Conservation (phyloP, 30 jellyfish, hydroid and myxozoan species). For the Hydra vulgaris region DNA sequence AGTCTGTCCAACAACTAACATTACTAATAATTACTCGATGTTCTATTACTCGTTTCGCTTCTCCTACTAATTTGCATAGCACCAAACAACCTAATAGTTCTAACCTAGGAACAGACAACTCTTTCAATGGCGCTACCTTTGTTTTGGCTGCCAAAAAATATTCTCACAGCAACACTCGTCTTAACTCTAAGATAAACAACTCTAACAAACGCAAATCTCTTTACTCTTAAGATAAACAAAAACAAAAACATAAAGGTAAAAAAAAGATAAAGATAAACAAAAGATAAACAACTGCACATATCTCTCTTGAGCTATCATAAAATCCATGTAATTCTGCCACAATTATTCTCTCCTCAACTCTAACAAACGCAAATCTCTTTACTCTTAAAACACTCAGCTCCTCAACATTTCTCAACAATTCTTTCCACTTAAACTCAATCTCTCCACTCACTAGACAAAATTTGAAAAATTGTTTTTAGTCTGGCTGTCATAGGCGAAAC, state of each 20-base stretch:
- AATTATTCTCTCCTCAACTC: not conserved
- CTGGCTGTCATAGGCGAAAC: too few relatives aligned
- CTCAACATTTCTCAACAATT: not conserved
- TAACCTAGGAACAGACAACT: slow-evolving; percentile 46
- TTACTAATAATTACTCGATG: too few relatives aligned
- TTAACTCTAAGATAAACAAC: too few relatives aligned
- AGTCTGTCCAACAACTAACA: slow-evolving; percentile 47
- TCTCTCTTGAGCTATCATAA: slow-evolving; percentile 47
- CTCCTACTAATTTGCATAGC: slow-evolving; percentile 34
- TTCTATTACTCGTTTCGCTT: too few relatives aligned
- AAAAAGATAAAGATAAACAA: too few relatives aligned
- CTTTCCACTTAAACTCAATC: not conserved
- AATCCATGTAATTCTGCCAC: slow-evolving; percentile 44
- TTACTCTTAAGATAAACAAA: too few relatives aligned
- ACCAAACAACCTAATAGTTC: slow-evolving; percentile 56
- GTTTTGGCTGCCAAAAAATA: slow-evolving; percentile 50
- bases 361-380: not conserved
- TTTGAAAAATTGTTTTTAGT: too few relatives aligned
- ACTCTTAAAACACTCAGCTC: not conserved
- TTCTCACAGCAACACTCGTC: slow-evolving; percentile 31
- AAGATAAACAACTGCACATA: slow-evolving; percentile 59
- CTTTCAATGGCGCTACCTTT: slow-evolving; percentile 51
- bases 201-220: too few relatives aligned
- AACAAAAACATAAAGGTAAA: too few relatives aligned
- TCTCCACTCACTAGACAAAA: too few relatives aligned